These are phyloP conservation scores for Exocentrus adspersus DNA, from an alignment of 2,888 invertebrate species.

Conservation along the genomic window DNA sequence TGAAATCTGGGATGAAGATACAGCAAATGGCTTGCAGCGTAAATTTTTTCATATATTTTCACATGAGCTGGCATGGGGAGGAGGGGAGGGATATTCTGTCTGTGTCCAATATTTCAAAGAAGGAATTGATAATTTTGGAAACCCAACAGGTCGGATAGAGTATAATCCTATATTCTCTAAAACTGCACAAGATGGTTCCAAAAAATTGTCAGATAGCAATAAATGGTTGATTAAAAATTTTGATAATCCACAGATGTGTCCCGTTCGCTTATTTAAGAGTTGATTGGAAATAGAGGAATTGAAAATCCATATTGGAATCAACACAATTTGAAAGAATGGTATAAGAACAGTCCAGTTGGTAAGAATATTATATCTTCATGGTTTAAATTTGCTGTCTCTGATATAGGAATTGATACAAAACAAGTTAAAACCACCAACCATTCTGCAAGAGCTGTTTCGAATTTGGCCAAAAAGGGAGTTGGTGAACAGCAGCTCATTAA, in stretches of 20 bases:
- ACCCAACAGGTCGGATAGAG: slow-evolving; percentile 4
- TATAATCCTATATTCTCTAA: slow-evolving; percentile 8
- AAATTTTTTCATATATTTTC: slow-evolving; percentile 16
- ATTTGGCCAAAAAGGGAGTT: slow-evolving; percentile 17
- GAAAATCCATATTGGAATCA: slow-evolving; percentile 23
- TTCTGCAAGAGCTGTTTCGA: slow-evolving; percentile 10
- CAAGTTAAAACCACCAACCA: slow-evolving; percentile 25
- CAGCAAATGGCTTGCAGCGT: neutral
- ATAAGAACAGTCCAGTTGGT: slow-evolving; percentile 19
- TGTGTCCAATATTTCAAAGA: slow-evolving; percentile 8
- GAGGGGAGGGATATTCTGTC: slow-evolving; percentile 2
- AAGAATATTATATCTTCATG: slow-evolving; percentile 11
- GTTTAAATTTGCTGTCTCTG: slow-evolving; percentile 9
- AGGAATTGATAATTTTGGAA: neutral
- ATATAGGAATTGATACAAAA: slow-evolving; percentile 23
- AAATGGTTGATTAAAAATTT: slow-evolving; percentile 6
- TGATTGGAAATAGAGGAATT: slow-evolving; percentile 2
- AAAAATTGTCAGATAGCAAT: slow-evolving; percentile 5
- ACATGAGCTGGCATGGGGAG: slow-evolving; percentile 11
- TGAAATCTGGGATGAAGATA: slow-evolving; percentile 16
- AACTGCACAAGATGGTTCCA: slow-evolving; percentile 12
- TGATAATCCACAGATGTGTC: slow-evolving; percentile 1
- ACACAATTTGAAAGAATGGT: slow-evolving; percentile 16
- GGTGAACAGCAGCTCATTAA: slow-evolving; percentile 3
- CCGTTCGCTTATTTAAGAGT: neutral